Conservation (phyloP, 2,797 vertebrate genomes). For the Chaetophractus vellerosus region DNA sequence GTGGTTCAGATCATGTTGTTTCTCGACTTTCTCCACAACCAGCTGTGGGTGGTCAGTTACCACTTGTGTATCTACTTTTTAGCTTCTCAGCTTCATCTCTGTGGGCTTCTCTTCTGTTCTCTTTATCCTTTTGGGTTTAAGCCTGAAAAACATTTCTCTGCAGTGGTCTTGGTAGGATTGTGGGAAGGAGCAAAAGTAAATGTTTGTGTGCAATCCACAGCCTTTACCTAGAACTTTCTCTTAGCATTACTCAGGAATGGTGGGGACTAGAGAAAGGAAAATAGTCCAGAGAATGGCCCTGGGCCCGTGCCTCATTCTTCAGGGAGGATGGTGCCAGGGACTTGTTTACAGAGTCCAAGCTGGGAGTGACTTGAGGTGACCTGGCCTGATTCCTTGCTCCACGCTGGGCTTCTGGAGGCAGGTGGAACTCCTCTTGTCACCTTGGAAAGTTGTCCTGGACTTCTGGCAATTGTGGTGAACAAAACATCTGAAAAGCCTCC, state of each 20-base stretch:
- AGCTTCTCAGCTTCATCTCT: not conserved
- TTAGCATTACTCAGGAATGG: not conserved
- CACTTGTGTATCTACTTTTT: not conserved
- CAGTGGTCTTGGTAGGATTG: not conserved
- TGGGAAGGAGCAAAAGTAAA: not conserved
- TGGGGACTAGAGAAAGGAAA: not conserved
- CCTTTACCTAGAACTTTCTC: not conserved
- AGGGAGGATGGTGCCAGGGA: not conserved
- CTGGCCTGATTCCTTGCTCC: not conserved
- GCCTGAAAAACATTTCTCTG: not conserved
- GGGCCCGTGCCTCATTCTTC: not conserved
- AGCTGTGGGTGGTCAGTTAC: not conserved
- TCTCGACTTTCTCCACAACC: not conserved
- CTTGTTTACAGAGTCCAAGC: not conserved
- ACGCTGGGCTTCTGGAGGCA: not conserved
- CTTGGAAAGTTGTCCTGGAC: not conserved
- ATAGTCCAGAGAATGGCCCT: not conserved
- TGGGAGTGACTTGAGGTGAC: slow-evolving; percentile 2
- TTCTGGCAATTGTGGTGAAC: not conserved
- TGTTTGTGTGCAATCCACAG: not conserved
- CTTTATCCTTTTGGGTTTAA: not conserved
- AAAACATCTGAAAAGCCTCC: not conserved
- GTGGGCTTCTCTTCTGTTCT: not conserved
- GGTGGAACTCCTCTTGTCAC: not conserved
- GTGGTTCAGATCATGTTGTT: not conserved